Base-by-base conservation (phyloP, 2,113 vertebrate species). In the Lophius piscatorius region DNA sequence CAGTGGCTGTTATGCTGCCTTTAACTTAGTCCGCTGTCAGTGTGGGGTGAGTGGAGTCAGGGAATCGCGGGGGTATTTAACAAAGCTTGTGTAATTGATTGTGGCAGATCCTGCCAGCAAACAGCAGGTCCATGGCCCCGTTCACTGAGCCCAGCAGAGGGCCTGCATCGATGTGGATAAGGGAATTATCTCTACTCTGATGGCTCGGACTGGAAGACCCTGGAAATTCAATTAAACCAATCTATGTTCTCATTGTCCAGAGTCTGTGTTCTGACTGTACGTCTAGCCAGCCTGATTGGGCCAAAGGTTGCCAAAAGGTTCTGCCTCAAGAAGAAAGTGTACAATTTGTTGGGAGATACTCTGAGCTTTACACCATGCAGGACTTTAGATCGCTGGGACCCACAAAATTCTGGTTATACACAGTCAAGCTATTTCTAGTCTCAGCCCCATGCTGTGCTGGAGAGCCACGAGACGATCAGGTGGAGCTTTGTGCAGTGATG, bases 1-100 rank as follows among this genome's bases (percentile, higher is more conserved):
- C 55, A 56, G 45, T 6, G n/a, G 54, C 59, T 45, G 58, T 24
- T 76, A 70, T 70, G 55, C 56, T 58, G 78, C 50, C 55, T 70
- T 73, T 73, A 57, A 45, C 82, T 68, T 63, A 35, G 64, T 62
- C 74, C 59, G 33, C 18, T n/a, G 24, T 69, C 35, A 46, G 63
- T 59, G 81, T 29, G 58, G 74, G 76, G 73, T 70, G 75, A 73
- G 52, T 14, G 36, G 49, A 81, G 81, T 69, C 81, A 82, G 81
- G 71, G 86, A 87, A 76, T 77, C 70, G 61, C 54, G 34, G 58
- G 68, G 80, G 64, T 67, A 85, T 80, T 88, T 84, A 88, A 83
- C 86, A 87, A 87, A 70, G 86, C 84, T 87, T 85, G 81, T 76
- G 80, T 90, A 90, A 92, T 91, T 79, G 89, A 79, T 91, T 90